phyloP scores from a whole-genome alignment of 1,140 invertebrate species.

The Catajapyx aquilonaris region DNA sequence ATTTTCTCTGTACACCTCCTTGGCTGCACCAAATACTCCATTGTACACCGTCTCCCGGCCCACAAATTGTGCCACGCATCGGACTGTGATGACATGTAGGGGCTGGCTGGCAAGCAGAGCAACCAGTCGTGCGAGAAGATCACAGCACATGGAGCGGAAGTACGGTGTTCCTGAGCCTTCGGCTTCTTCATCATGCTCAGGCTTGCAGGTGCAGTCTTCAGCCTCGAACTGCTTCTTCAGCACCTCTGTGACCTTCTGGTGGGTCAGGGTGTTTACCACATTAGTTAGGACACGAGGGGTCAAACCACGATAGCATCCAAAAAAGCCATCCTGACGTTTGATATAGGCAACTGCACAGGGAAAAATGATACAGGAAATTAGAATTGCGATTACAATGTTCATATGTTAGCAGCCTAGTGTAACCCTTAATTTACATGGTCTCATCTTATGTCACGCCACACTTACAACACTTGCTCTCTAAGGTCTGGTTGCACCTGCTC shows the following conservation, averaged over 20 bases:
- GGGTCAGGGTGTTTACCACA: conserved; percentile 23
- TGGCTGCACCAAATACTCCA: conserved; percentile 43
- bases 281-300: conserved; percentile 48
- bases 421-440: too few species aligned
- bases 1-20: conserved; percentile 57
- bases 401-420: too few species aligned
- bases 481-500: too few species aligned
- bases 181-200: too few species aligned
- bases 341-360: conserved; percentile 68
- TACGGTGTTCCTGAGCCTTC: too few species aligned
- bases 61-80: conserved; percentile 85
- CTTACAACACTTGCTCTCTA: too few species aligned
- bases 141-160: conserved; percentile 39
- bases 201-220: too few species aligned
- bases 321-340: conserved; percentile 55
- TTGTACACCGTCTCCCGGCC: conserved; percentile 67
- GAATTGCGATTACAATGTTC: too few species aligned
- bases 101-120: conserved; percentile 65
- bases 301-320: conserved; percentile 62
- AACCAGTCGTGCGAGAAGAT: conserved; percentile 41
- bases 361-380: too few species aligned
- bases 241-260: conserved; percentile 12
- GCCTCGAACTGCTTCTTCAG: conserved; percentile 11
- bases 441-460: too few species aligned
- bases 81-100: conserved; percentile 59